Conservation (phyloP, 2,113 vertebrate genomes). For the Corythaeola cristata region DNA sequence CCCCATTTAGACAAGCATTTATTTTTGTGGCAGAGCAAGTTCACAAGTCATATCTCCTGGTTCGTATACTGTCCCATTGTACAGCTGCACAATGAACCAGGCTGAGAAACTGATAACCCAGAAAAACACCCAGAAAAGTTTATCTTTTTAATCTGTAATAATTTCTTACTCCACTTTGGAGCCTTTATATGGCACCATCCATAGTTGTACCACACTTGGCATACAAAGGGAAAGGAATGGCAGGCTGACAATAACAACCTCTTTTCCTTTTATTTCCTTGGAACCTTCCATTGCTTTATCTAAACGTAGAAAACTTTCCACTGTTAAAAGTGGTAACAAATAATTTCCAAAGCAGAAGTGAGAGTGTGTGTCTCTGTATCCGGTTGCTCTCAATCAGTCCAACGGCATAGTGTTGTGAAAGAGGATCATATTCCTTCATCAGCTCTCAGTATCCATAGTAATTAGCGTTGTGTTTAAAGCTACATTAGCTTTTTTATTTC, state of each 20-base stretch:
- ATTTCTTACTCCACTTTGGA: not conserved
- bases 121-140: not conserved
- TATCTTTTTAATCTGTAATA: not conserved
- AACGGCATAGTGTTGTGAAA: not conserved
- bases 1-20: not conserved
- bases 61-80: not conserved
- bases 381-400: not conserved
- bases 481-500: not conserved
- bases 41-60: not conserved
- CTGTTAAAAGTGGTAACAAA: not conserved
- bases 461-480: not conserved
- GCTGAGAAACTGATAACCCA: not conserved
- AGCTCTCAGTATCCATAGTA: not conserved
- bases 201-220: not conserved
- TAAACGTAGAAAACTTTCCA: not conserved
- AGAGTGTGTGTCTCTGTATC: not conserved
- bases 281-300: not conserved
- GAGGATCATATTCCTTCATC: not conserved
- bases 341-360: slow-evolving; percentile 1
- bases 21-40: not conserved
- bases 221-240: not conserved
- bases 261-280: not conserved
- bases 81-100: not conserved
- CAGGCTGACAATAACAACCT: not conserved
- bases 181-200: not conserved